Evolutionary conservation across 1,140 invertebrate species (phyloP), one percentile per base, ranked within the genome.

Genomic region (Magallana angulata): DNA sequence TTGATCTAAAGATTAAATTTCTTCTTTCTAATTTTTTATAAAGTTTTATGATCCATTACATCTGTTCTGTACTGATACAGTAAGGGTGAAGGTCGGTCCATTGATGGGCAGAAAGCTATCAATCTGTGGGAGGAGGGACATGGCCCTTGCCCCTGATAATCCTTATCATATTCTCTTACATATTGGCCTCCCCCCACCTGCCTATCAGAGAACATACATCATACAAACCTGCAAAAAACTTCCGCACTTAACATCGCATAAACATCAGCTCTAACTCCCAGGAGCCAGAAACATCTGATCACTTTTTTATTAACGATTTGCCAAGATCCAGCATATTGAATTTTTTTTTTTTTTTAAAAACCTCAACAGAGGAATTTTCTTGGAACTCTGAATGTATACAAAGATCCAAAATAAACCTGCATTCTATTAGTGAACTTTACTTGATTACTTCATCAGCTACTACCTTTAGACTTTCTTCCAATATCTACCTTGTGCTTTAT

Each of bases 41-140:
- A 5, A 76, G 12, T 30, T 76, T 24, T 76, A 8, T 30, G 68
- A 76, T 76, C 68, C 24, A 30, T 76, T 76, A 76, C 68, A 76
- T 30, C 24, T 24, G 14, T 30, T 9, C 8, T 36, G 16, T 16
- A n/a, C 60, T 64, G 18, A 7, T n/a, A 14, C 60, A 7, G 18
- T 64, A 48, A 5, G 36, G 36, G 36, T 48, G 36, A 48, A 3
- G 36, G 36, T 48, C 36, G 36, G 36, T 48, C 36, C 36, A 48
- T 48, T 5, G 36, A 48, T 48, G 36, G 36, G 36, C 5, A 48
- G 36, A 36, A 30, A 76, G 14, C 12, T 24, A 76, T 48, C 68
- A 12, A 76, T 36, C 64, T 30, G 11, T 18, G 18, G 18, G 18
- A 5, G 7, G 64, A 11, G 36, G 12, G 24, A 18, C 14, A 24